Evolutionary conservation across 2,888 invertebrate genomes (phyloP).

Genomic region (Tenthredo amoena): DNA sequence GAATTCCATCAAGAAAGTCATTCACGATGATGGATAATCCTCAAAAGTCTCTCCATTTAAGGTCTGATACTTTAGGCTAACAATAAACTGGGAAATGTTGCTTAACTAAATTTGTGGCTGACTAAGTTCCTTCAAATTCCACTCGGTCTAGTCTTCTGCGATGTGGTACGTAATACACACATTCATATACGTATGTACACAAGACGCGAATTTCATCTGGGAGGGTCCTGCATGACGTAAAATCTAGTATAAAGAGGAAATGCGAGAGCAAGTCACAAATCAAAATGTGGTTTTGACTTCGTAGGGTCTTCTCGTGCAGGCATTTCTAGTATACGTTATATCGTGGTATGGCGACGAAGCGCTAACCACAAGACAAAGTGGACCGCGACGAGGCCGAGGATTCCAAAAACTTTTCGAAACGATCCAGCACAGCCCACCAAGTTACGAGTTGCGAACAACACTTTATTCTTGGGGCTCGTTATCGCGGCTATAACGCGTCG

Average conservation of each 20-base stretch:
- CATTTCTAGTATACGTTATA: conserved; percentile 21
- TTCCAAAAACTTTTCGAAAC: conserved; percentile 50
- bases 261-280: conserved; percentile 33
- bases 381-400: conserved; percentile 34
- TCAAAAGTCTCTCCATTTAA: not conserved
- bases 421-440: conserved; percentile 18
- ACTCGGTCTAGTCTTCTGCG: not conserved
- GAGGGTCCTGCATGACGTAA: not conserved
- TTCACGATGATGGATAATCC: not conserved
- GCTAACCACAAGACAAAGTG: conserved; percentile 50
- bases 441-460: conserved; percentile 49
- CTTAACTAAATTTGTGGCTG: conserved; percentile 19
- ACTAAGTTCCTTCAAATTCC: conserved; percentile 16
- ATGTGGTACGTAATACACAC: not conserved
- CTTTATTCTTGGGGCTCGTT: conserved; percentile 50
- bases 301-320: not conserved
- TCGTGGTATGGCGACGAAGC: not conserved
- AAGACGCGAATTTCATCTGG: conserved; percentile 36
- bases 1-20: not conserved
- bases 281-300: conserved; percentile 48
- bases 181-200: not conserved
- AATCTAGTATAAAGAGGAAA: not conserved
- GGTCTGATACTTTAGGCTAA: not conserved
- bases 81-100: conserved; percentile 15
- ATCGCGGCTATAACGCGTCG: conserved; percentile 50